phyloP scores from a whole-genome alignment of 2,113 vertebrate species.

The Takifugu bimaculatus region DNA sequence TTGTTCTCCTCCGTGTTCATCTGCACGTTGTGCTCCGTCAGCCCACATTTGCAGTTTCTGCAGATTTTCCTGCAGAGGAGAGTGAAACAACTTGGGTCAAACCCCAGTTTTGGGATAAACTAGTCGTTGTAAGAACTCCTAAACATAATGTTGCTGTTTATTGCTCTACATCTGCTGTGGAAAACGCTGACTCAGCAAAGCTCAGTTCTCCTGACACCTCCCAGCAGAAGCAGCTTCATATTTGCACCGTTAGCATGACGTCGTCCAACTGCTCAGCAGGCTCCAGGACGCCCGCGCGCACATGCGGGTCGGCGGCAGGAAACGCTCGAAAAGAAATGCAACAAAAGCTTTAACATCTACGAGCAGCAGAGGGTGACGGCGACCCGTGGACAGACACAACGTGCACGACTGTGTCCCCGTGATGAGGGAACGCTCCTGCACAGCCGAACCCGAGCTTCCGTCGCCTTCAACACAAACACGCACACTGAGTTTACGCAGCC shows the following conservation, averaged over 20 bases:
- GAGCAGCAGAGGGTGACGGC: no score
- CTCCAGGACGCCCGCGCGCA: constrained; percentile 22
- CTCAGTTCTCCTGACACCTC: constrained; percentile 12
- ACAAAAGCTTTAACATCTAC: no score
- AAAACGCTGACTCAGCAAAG: background rate
- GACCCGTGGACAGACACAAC: no score
- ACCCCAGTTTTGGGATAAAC: no score
- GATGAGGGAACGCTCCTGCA: no score
- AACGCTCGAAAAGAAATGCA: background rate
- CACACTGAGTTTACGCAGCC: no score
- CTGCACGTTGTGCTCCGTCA: constrained; percentile 89
- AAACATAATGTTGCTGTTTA: background rate
- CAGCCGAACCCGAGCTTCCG: no score
- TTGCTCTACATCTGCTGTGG: no score
- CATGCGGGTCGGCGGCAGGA: background rate
- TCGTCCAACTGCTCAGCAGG: constrained; percentile 16
- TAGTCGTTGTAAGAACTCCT: no score
- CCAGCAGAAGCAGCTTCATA: constrained; percentile 30
- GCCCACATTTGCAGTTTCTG: constrained; percentile 93
- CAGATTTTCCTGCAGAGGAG: constrained; percentile 87
- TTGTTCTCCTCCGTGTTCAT: constrained; percentile 86
- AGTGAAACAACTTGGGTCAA: background rate
- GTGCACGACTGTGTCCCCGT: no score
- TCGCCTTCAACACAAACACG: no score
- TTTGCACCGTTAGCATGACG: constrained; percentile 14